Base-by-base conservation (phyloP, 2,888 invertebrate genomes). In the Dichetophora obliterata region DNA sequence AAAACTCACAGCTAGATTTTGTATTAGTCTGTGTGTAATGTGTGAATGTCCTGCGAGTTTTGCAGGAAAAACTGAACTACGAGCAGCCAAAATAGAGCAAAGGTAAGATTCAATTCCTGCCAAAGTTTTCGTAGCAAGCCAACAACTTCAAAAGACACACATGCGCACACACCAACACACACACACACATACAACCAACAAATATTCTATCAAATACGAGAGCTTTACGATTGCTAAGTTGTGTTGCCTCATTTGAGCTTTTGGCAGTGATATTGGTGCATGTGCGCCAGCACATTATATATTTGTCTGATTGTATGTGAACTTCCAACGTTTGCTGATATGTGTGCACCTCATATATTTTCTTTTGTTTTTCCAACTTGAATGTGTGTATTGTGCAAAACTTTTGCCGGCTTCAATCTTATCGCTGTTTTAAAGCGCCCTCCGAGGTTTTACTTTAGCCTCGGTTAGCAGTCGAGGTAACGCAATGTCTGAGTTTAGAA, bases 381-480 rank as follows among this genome's bases (percentile, higher is more conserved):
- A 16, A 34, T 69, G n/a, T 70, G 31, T 52, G 34, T 43, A 37
- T 66, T 54, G 19, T 54, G 37, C 57, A 79, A 84, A 87, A 88
- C 88, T 86, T 88, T 86, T 37, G 19, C 84, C 86, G 87, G 88
- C 88, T 86, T 84, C 83, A 86, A 87, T 88, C 88, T 88, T 88
- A 88, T 88, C 88, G 84, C 85, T 87, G 87, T 86, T 88, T 87
- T 85, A 83, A 87, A 86, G 80, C 78, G 84, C 85, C 83, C 77
- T 72, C 72, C 70, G 77, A 82, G 80, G 80, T 81, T 80, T 80
- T 80, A 80, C 79, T 78, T 34, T 75, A 78, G 80, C 80, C 77
- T 77, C 76, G 61, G 6, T 27, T 50, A 19, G 69, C 69, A 22
- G 27, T 24, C 63, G 43, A 31, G 19, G 11, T 5, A 27, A 24